Base-by-base conservation (phyloP, 2,113 vertebrate species). In the Myotis davidii region DNA sequence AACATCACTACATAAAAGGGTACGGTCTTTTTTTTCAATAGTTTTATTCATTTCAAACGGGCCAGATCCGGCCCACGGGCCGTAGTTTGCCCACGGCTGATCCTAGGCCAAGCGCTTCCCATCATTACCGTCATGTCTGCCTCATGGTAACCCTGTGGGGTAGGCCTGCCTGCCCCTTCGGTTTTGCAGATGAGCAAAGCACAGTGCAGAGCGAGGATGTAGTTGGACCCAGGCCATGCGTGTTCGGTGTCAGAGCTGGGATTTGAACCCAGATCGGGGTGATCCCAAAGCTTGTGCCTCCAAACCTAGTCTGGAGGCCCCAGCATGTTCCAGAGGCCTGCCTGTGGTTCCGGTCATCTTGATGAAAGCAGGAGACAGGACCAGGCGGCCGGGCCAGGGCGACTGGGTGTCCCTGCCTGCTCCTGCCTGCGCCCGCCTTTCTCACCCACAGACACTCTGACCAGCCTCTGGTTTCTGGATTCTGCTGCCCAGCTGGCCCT, bases 151-250 rank as follows among this genome's bases (percentile, higher is more conserved):
- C 70, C 9, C 16, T 13, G 0, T 0, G 23, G 39, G 17, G 29
- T 14, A 4, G 39, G 20, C 14, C 9, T 52, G 18, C 34, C 42
- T 13, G 34, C 17, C 1, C 0, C 61, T n/a, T 6, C 0, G 0
- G 69, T 81, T 67, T 34, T 9, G 27, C 18, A 45, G 65, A 23
- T 7, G 39, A 56, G n/a, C 32, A 70, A 76, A 48, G 14, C 23
- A 12, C 10, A 32, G n/a, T 6, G 4, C 45, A 52, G 27, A 70
- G 86, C 56, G 3, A 23, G 34, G 7, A 34, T 13, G n/a, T 74
- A 9, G 23, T 17, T 32, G 64, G 32, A 29, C 54, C 8, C 2
- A 10, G 12, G 21, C 34, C 48, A 45, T 16, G 23, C 0, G 0
- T 37, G 73, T 23, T 52, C 4, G 3, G n/a, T 23, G 14, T 69